These are phyloP conservation scores for Phocides pigmalion DNA, from an alignment of 1,140 invertebrate genomes.

Conservation along the genomic window DNA sequence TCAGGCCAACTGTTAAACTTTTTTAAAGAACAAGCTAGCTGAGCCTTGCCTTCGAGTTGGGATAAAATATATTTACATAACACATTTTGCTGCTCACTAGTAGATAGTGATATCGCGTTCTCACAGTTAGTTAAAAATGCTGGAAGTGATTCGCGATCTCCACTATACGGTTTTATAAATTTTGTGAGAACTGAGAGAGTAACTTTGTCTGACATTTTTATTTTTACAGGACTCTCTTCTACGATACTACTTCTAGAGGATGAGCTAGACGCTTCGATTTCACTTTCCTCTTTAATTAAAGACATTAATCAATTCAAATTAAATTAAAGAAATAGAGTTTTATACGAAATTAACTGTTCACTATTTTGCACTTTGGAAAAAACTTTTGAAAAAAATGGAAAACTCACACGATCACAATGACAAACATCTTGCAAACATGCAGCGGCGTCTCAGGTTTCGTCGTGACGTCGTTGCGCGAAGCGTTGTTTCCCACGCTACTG, in stretches of 20 bases:
- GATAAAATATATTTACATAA: constrained; percentile 41
- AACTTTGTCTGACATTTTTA: constrained; percentile 18
- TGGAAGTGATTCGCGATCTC: constrained; percentile 32
- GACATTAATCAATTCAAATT: too few relatives aligned
- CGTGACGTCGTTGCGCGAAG: too few relatives aligned
- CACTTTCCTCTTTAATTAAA: too few relatives aligned
- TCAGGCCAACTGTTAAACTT: constrained; percentile 32
- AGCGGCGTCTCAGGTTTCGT: too few relatives aligned
- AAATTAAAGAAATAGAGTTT: too few relatives aligned
- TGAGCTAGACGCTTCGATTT: neutral
- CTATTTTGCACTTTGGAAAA: too few relatives aligned
- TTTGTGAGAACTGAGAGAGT: constrained; percentile 22
- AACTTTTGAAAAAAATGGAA: too few relatives aligned
- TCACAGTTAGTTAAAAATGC: constrained; percentile 41
- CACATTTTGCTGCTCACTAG: constrained; percentile 30
- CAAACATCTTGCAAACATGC: too few relatives aligned
- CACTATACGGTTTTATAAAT: constrained; percentile 37
- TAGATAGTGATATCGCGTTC: constrained; percentile 32
- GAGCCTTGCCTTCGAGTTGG: constrained; percentile 40
- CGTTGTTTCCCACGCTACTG: too few relatives aligned
- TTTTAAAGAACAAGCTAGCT: constrained; percentile 30
- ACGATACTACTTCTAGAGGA: neutral
- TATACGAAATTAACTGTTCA: too few relatives aligned
- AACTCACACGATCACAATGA: too few relatives aligned
- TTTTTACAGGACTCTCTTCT: neutral